Evolutionary conservation across 2,113 vertebrate genomes (phyloP).

Genomic region (Chrysemys picta): DNA sequence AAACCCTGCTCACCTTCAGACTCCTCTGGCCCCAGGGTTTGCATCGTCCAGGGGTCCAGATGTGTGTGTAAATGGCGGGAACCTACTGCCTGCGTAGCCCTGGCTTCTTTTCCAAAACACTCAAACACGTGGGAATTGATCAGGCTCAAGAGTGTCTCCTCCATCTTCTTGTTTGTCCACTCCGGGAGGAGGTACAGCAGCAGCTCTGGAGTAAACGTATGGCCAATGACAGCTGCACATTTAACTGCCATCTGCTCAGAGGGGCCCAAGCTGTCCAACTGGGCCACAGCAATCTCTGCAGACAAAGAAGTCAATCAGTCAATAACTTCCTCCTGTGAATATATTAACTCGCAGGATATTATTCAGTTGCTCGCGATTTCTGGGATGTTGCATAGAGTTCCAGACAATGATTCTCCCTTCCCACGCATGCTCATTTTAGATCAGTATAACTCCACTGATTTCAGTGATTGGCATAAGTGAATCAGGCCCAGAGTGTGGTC

Average conservation of each 20-base stretch:
- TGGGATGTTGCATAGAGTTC: background rate
- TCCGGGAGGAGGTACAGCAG: slow-evolving; percentile 48
- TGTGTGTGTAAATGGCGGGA: background rate
- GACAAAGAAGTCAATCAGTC: background rate
- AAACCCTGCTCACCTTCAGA: background rate
- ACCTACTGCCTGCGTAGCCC: background rate
- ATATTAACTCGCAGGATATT: background rate
- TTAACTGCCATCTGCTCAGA: slow-evolving; percentile 56
- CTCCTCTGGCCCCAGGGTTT: background rate
- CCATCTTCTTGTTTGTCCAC: slow-evolving; percentile 25
- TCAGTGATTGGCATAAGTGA: background rate
- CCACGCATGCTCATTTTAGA: background rate
- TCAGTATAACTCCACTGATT: background rate
- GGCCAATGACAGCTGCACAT: slow-evolving; percentile 61
- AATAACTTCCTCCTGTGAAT: background rate
- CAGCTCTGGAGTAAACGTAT: slow-evolving; percentile 49
- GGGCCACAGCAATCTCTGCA: slow-evolving; percentile 54
- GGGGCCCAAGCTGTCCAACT: slow-evolving; percentile 45
- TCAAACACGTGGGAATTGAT: background rate
- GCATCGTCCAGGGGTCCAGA: background rate
- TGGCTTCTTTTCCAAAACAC: background rate
- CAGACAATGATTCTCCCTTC: background rate
- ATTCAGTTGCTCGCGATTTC: background rate
- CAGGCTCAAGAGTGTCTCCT: background rate
- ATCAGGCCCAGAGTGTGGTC: background rate